Evolutionary conservation across 2,113 vertebrate species (phyloP).

Genomic region (Helogale parvula): DNA sequence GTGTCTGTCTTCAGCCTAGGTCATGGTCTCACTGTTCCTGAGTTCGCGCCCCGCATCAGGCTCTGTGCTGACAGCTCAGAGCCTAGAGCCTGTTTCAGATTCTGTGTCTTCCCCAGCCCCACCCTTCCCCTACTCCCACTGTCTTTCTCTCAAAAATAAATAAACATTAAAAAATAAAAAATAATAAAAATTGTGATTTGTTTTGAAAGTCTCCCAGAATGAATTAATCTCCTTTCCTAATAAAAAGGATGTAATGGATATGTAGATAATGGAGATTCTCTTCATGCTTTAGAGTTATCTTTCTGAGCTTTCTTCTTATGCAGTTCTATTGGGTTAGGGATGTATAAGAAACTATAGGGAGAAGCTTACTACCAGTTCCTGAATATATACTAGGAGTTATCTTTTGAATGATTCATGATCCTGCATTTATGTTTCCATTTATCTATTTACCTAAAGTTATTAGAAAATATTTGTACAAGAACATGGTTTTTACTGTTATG

Average conservation of each 20-base stretch:
- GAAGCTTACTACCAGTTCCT: neutral
- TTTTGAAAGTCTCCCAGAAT: neutral
- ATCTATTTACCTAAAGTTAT: neutral
- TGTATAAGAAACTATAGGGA: neutral
- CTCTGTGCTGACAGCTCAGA: no score
- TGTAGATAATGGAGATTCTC: neutral
- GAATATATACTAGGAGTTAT: neutral
- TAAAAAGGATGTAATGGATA: neutral
- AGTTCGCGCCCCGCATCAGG: no score
- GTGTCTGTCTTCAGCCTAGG: no score
- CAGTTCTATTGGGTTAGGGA: neutral
- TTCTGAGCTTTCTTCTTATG: neutral
- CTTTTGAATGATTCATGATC: neutral
- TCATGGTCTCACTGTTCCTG: no score
- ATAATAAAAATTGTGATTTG: neutral
- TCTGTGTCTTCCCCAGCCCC: no score
- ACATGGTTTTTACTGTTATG: neutral
- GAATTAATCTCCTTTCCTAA: neutral
- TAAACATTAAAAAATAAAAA: no score
- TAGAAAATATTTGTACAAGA: constrained; percentile 2
- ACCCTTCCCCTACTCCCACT: no score
- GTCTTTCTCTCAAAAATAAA: no score
- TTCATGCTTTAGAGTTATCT: neutral
- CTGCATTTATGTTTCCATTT: neutral
- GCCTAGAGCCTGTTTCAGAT: no score